Evolutionary conservation across 1,140 invertebrate species (phyloP).

Genomic region (Drosophila micromelanica): DNA sequence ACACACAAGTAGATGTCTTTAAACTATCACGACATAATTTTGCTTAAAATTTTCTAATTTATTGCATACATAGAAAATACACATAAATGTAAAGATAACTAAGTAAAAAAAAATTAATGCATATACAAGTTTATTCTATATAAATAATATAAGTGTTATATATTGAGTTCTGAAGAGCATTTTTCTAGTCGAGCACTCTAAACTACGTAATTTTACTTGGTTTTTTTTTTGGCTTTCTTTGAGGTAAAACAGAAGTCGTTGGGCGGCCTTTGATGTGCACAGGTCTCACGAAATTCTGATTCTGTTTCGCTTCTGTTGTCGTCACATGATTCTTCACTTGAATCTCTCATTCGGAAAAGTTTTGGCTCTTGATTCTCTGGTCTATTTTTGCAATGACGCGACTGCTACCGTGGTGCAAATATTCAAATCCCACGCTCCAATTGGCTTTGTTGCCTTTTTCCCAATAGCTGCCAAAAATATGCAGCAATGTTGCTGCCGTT

Average conservation of each 20-base stretch:
- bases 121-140: not conserved
- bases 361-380: slow-evolving; percentile 36
- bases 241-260: slow-evolving; percentile 61
- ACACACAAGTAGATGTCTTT: not conserved
- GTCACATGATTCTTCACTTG: slow-evolving; percentile 73
- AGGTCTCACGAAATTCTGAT: slow-evolving; percentile 57
- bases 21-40: not conserved
- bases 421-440: slow-evolving; percentile 61
- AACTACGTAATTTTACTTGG: slow-evolving; percentile 12
- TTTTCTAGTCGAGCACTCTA: not conserved
- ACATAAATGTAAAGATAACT: too few relatives aligned
- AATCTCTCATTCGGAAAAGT: slow-evolving; percentile 38
- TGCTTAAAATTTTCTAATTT: too few relatives aligned
- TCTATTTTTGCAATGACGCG: slow-evolving; percentile 63
- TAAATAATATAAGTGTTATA: not conserved
- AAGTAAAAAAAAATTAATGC: too few relatives aligned
- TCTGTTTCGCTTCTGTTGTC: slow-evolving; percentile 68
- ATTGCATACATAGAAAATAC: too few relatives aligned
- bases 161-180: not conserved
- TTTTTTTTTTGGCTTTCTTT: slow-evolving; percentile 32
- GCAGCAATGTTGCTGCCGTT: slow-evolving; percentile 46
- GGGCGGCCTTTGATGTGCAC: slow-evolving; percentile 69
- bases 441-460: slow-evolving; percentile 43
- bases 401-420: slow-evolving; percentile 61
- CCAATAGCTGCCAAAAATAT: slow-evolving; percentile 51